Base-by-base conservation (phyloP, 2,888 invertebrate species). In the Onthophagus sagittarius region DNA sequence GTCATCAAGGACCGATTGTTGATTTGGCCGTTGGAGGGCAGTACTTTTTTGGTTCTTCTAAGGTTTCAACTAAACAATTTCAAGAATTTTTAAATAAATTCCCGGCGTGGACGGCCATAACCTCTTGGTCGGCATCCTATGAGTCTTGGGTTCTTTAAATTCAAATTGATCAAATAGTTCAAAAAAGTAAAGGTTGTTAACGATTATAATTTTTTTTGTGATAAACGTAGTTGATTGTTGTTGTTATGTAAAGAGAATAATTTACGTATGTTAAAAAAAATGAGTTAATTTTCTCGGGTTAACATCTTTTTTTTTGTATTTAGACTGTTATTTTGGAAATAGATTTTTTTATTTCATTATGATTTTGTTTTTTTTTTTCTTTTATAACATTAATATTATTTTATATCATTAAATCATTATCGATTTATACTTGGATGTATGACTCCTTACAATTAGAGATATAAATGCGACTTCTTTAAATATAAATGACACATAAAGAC, bases 51-150 rank as follows among this genome's bases (percentile, higher is more conserved):
- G 88, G 89, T 62, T 84, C 88, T 73, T 85, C 86, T 74, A 87
- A 88, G 82, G 85, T 84, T 70, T 53, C 39, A 9, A 87, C 89
- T 6, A 80, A 84, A 62, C 80, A 87, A 75, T 86, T 92, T 80
- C 85, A 86, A 74, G 81, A 85, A 62, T 88, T 92, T 77, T 84
- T 91, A 76, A 81, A 81, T 11, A 86, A 89, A 79, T 89, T 92
- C 81, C 93, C 93, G 53, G 80, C 86, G 0, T 90, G 90, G 91
- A 87, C 90, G 33, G 90, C 91, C 15, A 86, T 90, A 72, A 89
- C 90, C 53, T 90, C 90, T 76, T 93, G 93, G 93, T 90, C 90
- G 74, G 90, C 92, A 1, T 89, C 91, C 71, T 90, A 91, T 81
- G 90, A 91, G 78, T 89, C 92, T 5, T 91, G 85, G 85, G 79